Percentiles rank a stretch among this genome's conserved stretches.
phyloP scores from a whole-genome alignment of 2,113 vertebrate species.

The Marcusenius ussheri region DNA sequence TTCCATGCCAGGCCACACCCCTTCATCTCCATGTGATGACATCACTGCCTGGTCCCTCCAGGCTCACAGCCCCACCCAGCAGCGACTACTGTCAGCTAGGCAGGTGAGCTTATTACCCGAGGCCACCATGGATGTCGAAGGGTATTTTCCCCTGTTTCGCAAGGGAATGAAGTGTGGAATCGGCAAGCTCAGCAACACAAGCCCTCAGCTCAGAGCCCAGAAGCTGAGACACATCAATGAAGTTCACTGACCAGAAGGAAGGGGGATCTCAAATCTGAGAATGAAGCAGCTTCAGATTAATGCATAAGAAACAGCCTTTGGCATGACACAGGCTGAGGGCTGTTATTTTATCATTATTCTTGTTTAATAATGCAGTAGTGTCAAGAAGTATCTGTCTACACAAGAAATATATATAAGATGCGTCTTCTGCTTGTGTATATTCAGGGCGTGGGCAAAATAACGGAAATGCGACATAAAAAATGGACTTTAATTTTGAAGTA shows the following conservation, averaged over 20 bases:
- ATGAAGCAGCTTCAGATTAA: background rate
- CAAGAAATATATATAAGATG: background rate
- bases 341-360: background rate
- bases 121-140: too few relatives aligned
- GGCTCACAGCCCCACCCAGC: background rate
- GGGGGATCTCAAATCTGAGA: background rate
- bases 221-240: background rate
- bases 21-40: conserved; percentile 8
- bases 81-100: background rate
- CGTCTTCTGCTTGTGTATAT: background rate
- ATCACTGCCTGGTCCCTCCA: background rate
- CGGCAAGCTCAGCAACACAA: background rate
- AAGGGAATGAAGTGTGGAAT: background rate
- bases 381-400: background rate
- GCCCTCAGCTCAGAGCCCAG: background rate
- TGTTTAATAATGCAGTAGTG: background rate
- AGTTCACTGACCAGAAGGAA: background rate
- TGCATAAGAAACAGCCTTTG: background rate
- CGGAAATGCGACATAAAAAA: background rate
- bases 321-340: background rate
- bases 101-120: background rate
- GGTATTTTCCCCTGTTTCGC: background rate
- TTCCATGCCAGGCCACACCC: background rate
- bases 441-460: background rate
- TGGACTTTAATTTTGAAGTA: background rate